Base-by-base conservation (phyloP, 2,888 invertebrate species). In the Asteroscopus sphinx region DNA sequence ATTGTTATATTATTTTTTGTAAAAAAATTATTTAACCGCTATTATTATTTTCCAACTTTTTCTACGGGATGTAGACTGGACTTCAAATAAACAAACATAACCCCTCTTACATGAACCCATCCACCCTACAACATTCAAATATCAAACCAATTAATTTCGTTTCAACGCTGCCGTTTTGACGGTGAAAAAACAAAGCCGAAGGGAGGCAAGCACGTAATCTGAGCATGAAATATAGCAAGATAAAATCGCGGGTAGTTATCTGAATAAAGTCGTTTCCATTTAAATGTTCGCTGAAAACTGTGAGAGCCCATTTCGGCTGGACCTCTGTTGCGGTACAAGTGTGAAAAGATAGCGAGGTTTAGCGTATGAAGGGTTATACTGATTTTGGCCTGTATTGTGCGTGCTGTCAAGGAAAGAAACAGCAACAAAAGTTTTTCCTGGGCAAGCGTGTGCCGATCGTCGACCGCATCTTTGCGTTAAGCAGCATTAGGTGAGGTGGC, bases 261-360 rank as follows among this genome's bases (percentile, higher is more conserved):
- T 83, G 86, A 88, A 91, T 91, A 88, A 88, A 91, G 91, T 86
- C 89, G 86, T 91, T 90, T 81, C 83, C 86, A 91, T 91, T 90
- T 90, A 89, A 90, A 90, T 86, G 90, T 81, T 78, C 82, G 82
- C 81, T 88, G 88, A 87, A 89, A 90, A 88, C 90, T 86, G 87
- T 75, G 82, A 73, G 80, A 78, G 86, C 68, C 85, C 86, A 83
- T 85, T 89, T 86, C 75, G 77, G 73, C 86, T 78, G 89, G 89
- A 90, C 90, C 83, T 81, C 77, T 79, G 62, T 37, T 57, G 49
- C 51, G 85, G 77, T 45, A 0, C 55, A 79, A 79, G 65, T 25
- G 1, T 60, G 2, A 46, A 26, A 66, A 36, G n/a, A 3, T 0
- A 33, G 66, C 66, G 62, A 12, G 2, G 1, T 47, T 5, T 5